Conservation (phyloP, 1,140 invertebrate species). For the Lepidurus arcticus region DNA sequence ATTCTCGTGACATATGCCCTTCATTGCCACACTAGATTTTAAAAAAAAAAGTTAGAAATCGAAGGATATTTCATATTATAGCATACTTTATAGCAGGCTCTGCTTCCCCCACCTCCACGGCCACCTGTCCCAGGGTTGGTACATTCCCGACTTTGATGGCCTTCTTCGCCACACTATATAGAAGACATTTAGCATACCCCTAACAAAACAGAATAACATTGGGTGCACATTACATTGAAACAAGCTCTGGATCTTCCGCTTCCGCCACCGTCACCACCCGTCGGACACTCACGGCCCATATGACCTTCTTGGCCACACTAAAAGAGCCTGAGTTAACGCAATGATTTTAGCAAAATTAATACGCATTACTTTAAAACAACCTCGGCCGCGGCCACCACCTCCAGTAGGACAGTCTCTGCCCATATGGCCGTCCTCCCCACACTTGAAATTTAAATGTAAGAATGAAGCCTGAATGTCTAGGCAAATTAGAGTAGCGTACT, state of each 20-base stretch:
- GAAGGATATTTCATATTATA: neutral
- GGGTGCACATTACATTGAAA: neutral
- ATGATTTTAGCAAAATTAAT: neutral
- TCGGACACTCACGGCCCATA: slow-evolving; percentile 23
- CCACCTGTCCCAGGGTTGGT: slow-evolving; percentile 27
- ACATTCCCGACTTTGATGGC: slow-evolving; percentile 39
- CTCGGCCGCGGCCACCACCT: neutral
- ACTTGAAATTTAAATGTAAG: slow-evolving; percentile 38
- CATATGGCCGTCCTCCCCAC: slow-evolving; percentile 43
- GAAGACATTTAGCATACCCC: slow-evolving; percentile 33
- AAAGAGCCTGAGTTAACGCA: neutral
- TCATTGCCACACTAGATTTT: slow-evolving; percentile 13
- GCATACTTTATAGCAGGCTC: slow-evolving; percentile 26
- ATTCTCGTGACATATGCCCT: slow-evolving; percentile 26
- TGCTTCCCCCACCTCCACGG: neutral
- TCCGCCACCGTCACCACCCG: slow-evolving; percentile 31
- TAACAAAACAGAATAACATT: neutral
- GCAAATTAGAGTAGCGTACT: neutral
- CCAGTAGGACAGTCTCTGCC: slow-evolving; percentile 38
- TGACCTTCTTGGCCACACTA: slow-evolving; percentile 25
- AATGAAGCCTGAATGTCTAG: neutral
- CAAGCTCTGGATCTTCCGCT: slow-evolving; percentile 1
- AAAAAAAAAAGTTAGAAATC: neutral
- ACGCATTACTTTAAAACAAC: neutral
- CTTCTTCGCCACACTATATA: slow-evolving; percentile 42